Evolutionary conservation across 2,113 vertebrate genomes (phyloP).

Genomic region (Elachura formosa): DNA sequence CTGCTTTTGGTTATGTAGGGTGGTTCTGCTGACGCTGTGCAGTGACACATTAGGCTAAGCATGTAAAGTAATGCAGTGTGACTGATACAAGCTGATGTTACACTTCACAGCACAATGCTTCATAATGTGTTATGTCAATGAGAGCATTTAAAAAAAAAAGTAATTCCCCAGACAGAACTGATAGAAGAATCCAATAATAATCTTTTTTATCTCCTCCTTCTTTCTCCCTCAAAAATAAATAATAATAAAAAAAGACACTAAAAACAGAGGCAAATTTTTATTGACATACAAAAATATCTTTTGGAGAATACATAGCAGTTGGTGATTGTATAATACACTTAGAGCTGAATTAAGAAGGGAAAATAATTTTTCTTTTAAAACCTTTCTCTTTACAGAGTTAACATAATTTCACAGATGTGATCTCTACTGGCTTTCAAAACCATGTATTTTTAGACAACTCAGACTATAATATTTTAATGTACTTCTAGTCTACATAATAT

Average conservation of each 20-base stretch:
- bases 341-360: background rate
- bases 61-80: constrained; percentile 47
- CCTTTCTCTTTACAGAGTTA: background rate
- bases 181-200: background rate
- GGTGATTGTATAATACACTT: background rate
- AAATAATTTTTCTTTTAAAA: background rate
- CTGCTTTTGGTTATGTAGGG: background rate
- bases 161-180: background rate
- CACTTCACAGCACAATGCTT: constrained; percentile 53
- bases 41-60: constrained; percentile 1
- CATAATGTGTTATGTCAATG: constrained; percentile 49
- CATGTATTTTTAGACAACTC: background rate
- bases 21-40: background rate
- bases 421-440: background rate
- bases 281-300: background rate
- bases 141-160: background rate
- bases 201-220: background rate
- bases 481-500: background rate
- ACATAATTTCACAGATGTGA: background rate
- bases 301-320: background rate
- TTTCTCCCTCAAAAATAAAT: background rate
- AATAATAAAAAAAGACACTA: background rate
- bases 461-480: background rate
- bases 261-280: background rate
- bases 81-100: constrained; percentile 66